A percentile compares a stretch with the other conserved stretches of the same genome.
phyloP scores from a whole-genome alignment of 2,797 vertebrate species.

The Pangasius sanitwongsei region DNA sequence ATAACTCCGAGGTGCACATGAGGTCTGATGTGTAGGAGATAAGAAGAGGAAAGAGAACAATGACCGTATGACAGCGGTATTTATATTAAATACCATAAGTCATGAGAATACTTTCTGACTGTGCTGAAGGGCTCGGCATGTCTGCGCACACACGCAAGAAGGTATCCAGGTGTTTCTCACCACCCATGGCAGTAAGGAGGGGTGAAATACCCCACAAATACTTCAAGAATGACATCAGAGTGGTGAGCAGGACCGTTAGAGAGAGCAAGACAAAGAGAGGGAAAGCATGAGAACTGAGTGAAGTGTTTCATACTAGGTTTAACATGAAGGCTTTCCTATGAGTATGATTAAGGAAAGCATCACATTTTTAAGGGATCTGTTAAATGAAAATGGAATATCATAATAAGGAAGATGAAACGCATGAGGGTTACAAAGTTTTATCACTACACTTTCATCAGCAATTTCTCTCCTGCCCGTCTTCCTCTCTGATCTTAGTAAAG shows the following conservation, averaged over 20 bases:
- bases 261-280: neutral
- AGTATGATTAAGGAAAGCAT: neutral
- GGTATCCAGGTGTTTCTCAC: conserved; percentile 12
- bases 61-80: too few relatives aligned
- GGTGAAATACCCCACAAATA: neutral
- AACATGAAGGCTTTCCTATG: neutral
- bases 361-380: neutral
- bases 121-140: neutral
- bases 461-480: neutral
- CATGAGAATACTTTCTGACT: neutral
- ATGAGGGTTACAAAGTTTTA: neutral
- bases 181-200: neutral
- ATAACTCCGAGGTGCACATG: neutral
- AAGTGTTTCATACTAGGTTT: neutral
- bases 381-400: neutral
- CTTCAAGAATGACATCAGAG: conserved; percentile 6
- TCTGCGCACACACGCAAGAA: neutral
- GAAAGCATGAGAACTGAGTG: neutral
- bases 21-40: neutral
- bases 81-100: neutral
- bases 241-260: conserved; percentile 8
- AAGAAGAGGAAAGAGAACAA: neutral
- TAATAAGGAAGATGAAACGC: neutral
- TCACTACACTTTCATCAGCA: neutral
- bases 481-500: neutral